These are phyloP conservation scores for Garrulus glandarius DNA, from an alignment of 2,797 vertebrate genomes.

Conservation along the genomic window DNA sequence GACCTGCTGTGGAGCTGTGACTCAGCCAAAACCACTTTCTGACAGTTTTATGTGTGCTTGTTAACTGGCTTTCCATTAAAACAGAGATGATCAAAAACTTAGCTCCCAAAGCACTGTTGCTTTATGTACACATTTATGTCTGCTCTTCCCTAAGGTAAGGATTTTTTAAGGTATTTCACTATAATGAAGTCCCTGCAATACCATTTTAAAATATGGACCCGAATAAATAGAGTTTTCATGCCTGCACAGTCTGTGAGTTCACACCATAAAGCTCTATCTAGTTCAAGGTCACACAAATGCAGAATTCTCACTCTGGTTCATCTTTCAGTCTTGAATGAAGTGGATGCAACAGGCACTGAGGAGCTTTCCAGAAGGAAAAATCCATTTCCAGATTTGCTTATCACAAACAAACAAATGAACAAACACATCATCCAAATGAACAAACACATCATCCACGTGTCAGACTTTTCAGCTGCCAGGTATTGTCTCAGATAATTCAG, in stretches of 20 bases:
- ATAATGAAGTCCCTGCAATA: conserved; percentile 14
- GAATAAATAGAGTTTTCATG: not conserved
- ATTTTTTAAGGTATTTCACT: not conserved
- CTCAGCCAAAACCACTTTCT: not conserved
- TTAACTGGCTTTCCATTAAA: not conserved
- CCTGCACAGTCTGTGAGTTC: not conserved
- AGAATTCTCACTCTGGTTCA: not conserved
- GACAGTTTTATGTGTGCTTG: not conserved
- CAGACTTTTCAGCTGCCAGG: not conserved
- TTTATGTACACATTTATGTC: not conserved
- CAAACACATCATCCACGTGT: not conserved
- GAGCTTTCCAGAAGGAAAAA: not conserved
- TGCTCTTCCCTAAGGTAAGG: not conserved
- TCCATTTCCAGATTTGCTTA: not conserved
- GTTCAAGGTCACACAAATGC: conserved; percentile 17
- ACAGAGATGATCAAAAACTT: not conserved
- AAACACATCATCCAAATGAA: not conserved
- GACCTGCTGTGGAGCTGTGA: not conserved
- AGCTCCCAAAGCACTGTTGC: not conserved
- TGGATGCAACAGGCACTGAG: not conserved
- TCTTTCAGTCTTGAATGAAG: not conserved
- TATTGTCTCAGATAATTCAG: not conserved
- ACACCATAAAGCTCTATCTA: not conserved
- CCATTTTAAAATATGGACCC: not conserved
- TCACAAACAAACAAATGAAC: not conserved